Base-by-base conservation (phyloP, 2,888 invertebrate genomes). In the Acleris holmiana region DNA sequence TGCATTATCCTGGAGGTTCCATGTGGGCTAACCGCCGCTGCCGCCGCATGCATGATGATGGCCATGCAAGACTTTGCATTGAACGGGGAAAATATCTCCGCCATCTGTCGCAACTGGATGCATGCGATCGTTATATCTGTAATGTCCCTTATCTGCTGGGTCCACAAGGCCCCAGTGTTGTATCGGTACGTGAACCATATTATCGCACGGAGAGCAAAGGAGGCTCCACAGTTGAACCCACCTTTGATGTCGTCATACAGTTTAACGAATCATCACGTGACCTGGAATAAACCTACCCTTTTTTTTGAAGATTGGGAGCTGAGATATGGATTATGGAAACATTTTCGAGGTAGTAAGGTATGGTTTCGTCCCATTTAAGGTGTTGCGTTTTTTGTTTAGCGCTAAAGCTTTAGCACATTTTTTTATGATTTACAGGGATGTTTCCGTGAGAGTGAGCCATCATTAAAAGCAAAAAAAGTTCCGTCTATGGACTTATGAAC, bases 261-360 rank as follows among this genome's bases (percentile, higher is more conserved):
- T 44, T 93, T 94, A 57, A 93, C 93, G 0, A 83, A 89, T 15
- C 93, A 94, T 71, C 93, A 94, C 64, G 84, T 94, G 2, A 85
- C 93, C 0, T 94, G 94, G 94, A 91, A 94, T 71, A 94, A 94
- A 64, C 93, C 94, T 0, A 94, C 94, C 6, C 77, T 95, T 15
- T 95, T 94, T 75, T 94, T 95, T 66, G 93, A 94, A 67, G 94
- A 95, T 73, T 95, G 95, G 95, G 94, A 95, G 74, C 86, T 94
- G 3, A 88, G 95, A 40, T 95, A 94, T 69, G 94, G 94, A 0
- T 76, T 95, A 6, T 95, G 95, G 95, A 94, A 94, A 76, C 93
- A 82, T 93, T 95, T 84, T 75, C 91, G 82, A 69, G 79, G 77
- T 62, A 46, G 66, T 6, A 69, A 73, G 69, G 75, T 74, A 58